Evolutionary conservation across 2,888 invertebrate species (phyloP).

Genomic region (Phyllotreta cruciferae): DNA sequence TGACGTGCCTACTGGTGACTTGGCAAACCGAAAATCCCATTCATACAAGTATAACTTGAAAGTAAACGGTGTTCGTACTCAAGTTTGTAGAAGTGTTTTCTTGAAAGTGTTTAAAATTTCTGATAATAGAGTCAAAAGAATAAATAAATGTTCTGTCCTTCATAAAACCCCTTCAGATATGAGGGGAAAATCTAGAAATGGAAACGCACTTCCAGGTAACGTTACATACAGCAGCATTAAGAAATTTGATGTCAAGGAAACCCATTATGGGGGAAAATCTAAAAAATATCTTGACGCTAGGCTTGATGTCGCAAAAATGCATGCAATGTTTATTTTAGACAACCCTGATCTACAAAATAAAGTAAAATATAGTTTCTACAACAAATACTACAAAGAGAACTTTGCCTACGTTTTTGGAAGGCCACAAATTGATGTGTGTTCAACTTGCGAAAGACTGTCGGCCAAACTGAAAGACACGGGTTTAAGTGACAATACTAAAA

Average conservation of each 20-base stretch:
- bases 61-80: too few species aligned
- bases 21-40: too few species aligned
- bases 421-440: slow-evolving; percentile 33
- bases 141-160: too few species aligned
- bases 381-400: slow-evolving; percentile 26
- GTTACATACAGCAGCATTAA: not conserved
- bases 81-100: too few species aligned
- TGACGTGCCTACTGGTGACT: not conserved
- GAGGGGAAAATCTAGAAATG: not conserved
- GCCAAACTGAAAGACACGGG: slow-evolving; percentile 27
- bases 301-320: slow-evolving; percentile 35
- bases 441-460: slow-evolving; percentile 26
- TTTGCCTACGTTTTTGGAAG: slow-evolving; percentile 26
- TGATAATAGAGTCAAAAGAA: too few species aligned
- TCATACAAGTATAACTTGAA: too few species aligned
- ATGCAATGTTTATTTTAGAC: slow-evolving; percentile 12
- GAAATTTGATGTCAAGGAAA: not conserved
- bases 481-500: slow-evolving; percentile 33
- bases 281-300: slow-evolving; percentile 10
- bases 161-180: too few species aligned
- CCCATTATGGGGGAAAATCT: slow-evolving; percentile 10
- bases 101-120: too few species aligned
- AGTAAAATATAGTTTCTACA: slow-evolving; percentile 19
- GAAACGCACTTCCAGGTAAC: not conserved
- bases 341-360: slow-evolving; percentile 13